phyloP scores from a whole-genome alignment of 2,888 invertebrate genomes.

The Drosophila longiperda region DNA sequence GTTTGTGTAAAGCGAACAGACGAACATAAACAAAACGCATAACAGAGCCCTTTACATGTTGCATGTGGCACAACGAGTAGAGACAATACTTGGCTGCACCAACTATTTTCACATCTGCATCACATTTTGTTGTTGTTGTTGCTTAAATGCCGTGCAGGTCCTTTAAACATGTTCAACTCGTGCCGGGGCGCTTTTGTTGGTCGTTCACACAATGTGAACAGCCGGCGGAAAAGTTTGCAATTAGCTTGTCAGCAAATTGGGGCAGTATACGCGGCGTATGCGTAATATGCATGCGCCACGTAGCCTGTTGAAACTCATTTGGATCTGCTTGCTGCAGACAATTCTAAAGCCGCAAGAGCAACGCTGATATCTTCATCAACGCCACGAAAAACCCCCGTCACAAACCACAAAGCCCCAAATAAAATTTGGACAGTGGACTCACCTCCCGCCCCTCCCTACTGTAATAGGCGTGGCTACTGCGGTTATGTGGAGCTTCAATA shows the following conservation, averaged over 20 bases:
- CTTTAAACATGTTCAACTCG: conserved; percentile 46
- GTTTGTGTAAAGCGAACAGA: conserved; percentile 57
- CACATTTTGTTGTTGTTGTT: conserved; percentile 8
- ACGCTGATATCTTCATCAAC: conserved; percentile 22
- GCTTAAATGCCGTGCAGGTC: conserved; percentile 38
- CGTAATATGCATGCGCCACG: conserved; percentile 37
- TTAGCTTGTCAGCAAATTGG: conserved; percentile 71
- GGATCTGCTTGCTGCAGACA: conserved; percentile 5
- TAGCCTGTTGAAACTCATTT: conserved; percentile 16
- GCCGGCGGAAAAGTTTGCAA: conserved; percentile 69
- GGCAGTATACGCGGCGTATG: conserved; percentile 53
- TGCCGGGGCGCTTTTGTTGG: conserved; percentile 43
- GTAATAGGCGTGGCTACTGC: conserved; percentile 12
- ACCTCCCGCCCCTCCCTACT: background rate
- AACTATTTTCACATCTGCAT: conserved; percentile 57
- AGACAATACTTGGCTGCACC: conserved; percentile 63
- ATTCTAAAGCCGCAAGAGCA: conserved; percentile 37
- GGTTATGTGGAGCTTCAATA: conserved; percentile 6
- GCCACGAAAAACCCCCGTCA: background rate
- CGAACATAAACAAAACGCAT: conserved; percentile 47
- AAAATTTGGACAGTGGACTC: conserved; percentile 43
- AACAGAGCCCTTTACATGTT: conserved; percentile 23
- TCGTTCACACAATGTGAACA: conserved; percentile 31
- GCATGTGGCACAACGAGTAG: conserved; percentile 45
- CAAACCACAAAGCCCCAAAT: conserved; percentile 9